Evolutionary conservation across 1,140 invertebrate species (phyloP), one percentile per base, ranked within the genome.

Genomic region (Sipha flava): DNA sequence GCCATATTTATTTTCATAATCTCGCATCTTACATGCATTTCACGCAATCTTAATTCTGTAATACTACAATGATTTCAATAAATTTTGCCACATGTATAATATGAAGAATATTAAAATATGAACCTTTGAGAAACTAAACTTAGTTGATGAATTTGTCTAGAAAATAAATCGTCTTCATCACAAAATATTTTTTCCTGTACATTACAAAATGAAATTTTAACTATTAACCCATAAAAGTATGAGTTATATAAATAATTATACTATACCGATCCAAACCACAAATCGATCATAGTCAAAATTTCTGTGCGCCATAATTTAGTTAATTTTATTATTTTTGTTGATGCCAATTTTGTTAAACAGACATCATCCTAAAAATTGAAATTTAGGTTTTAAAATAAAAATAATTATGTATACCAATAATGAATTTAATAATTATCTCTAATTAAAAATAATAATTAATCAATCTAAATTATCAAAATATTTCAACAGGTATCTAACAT

Each of bases 221-320:
- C 1, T 14, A 12, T 29, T 52, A 34, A 34, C 4, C 29, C 21
- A 6, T 3, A 21, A 31, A 72, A 34, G 2, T 64, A 0, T 12
- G 23, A 40, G 16, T 26, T 12, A 68, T 23, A 43, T 2, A 68
- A 43, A 43, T 2, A 26, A 68, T 16, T 43, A 16, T 62, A 62
- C 10, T 62, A n/a, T 75, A 75, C 72, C 18, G 57, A 31, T 26
- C 57, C 21, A 75, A 75, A 75, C 72, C 72, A 75, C 16, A 23
- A 0, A 0, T 77, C 4, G 1, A 59, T 57, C 73, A 77, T 77
- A 29, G 57, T 43, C 16, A 40, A 59, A 57, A 77, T 77, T 40
- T 77, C 34, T 7, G 37, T 4, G 4, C 52, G 49, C 49, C 52
- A 77, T 59, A 12, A 18, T 5, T 26, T 26, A 16, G 31, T 40